Evolutionary conservation across 2,797 vertebrate species (phyloP), one percentile per base, ranked within the genome.

Genomic region (Hypotaenidia okinawae): DNA sequence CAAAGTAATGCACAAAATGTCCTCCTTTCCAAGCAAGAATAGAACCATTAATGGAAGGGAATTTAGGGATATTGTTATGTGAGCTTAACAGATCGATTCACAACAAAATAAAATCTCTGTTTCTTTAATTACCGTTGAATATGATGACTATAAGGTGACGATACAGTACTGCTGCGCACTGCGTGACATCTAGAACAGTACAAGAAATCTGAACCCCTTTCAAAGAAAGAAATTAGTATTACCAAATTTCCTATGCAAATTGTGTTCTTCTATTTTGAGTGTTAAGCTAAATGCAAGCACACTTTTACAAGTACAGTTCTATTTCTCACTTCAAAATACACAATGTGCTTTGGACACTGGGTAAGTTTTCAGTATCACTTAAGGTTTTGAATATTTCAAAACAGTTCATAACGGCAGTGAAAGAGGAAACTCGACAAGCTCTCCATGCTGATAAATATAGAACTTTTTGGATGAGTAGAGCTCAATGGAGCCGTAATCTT

Each of bases 1-100:
- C 97, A 98, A 98, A 98, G 97, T 97, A 98, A 98, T 98, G 98
- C 98, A 98, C 96, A 98, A 98, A 98, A 98, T 97, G 96, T 97
- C 97, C 74, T 98, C 96, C 96, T 96, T 96, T 98, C 97, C 95
- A 97, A 93, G 95, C 94, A 97, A 97, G 97, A 95, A 94, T 83
- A 93, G 85, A 96, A 96, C 86, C 95, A 98, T 98, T 98, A 98
- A 97, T 83, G 97, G 70, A 96, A 90, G 90, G 67, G 94, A 97
- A 94, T 91, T 91, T 64, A 91, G 77, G 77, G 52, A 64, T 75
- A 88, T 43, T 90, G 94, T 85, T 76, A 80, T 61, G 62, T 35
- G 54, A 94, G 75, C 47, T 79, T 87, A 96, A 89, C 70, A 95
- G 75, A 96, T 3, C 77, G 82, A 94, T 84, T 94, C 47, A 32